phyloP scores from a whole-genome alignment of 1,140 invertebrate genomes.

The Dreissena rostriformis region DNA sequence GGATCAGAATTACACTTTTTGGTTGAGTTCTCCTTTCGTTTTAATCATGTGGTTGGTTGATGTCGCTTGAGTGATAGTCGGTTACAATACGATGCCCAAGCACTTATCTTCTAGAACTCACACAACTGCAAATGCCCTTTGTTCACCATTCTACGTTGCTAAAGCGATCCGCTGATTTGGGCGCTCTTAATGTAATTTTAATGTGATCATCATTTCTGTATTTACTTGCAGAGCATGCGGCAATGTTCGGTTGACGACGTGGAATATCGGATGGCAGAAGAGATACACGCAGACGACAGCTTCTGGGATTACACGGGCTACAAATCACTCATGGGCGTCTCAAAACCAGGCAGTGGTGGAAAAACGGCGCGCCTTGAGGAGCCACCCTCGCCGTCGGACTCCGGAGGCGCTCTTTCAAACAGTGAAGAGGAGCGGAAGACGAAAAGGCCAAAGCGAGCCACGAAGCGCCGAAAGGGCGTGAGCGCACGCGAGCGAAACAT shows the following conservation, averaged over 20 bases:
- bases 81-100: too few species aligned
- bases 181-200: background rate
- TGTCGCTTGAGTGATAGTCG: too few species aligned
- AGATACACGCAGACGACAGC: conserved; percentile 54
- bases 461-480: conserved; percentile 87
- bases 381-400: conserved; percentile 73
- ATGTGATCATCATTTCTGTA: background rate
- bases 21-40: too few species aligned
- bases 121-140: too few species aligned
- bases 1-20: too few species aligned
- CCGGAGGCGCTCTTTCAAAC: conserved; percentile 67
- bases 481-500: conserved; percentile 91
- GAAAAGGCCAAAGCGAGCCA: conserved; percentile 65
- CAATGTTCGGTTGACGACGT: conserved; percentile 11
- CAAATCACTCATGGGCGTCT: conserved; percentile 50
- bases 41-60: too few species aligned
- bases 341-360: conserved; percentile 46
- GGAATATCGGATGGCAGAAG: conserved; percentile 57
- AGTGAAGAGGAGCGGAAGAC: conserved; percentile 73
- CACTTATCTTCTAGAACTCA: too few species aligned
- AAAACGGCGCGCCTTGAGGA: conserved; percentile 60
- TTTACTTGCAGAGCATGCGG: conserved; percentile 42
- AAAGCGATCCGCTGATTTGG: too few species aligned
- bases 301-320: conserved; percentile 60
- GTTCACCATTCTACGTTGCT: too few species aligned